These are phyloP conservation scores for Magallana ariakensis DNA, from an alignment of 1,140 invertebrate genomes.

Conservation along the genomic window DNA sequence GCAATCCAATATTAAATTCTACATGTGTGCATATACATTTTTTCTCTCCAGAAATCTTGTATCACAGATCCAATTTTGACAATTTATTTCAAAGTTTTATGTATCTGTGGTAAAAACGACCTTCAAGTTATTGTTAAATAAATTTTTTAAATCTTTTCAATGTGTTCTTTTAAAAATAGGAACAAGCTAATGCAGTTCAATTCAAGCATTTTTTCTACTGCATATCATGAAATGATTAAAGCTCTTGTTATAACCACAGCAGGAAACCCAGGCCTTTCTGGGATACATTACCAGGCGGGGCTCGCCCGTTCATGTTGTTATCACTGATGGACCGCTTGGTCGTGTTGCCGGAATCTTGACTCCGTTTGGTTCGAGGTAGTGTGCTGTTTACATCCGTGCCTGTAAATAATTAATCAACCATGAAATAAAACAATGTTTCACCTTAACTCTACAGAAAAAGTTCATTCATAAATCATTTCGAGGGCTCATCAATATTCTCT, in stretches of 20 bases:
- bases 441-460: constrained; percentile 35
- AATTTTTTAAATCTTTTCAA: too few species aligned
- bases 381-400: constrained; percentile 62
- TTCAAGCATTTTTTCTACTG: constrained; percentile 4
- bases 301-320: constrained; percentile 71
- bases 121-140: too few species aligned
- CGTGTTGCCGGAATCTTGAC: constrained; percentile 61
- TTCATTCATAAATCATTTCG: too few species aligned
- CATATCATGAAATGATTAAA: background rate
- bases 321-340: constrained; percentile 72
- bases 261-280: background rate
- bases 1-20: too few species aligned
- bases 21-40: too few species aligned
- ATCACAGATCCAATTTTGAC: too few species aligned
- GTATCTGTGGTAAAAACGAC: too few species aligned
- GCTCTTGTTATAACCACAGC: constrained; percentile 3
- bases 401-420: constrained; percentile 20
- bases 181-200: background rate
- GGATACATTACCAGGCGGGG: constrained; percentile 62
- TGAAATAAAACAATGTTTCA: background rate
- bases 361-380: constrained; percentile 67
- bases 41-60: too few species aligned
- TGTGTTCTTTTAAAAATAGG: too few species aligned
- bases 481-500: too few species aligned
- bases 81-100: too few species aligned